These are phyloP conservation scores for Macroglossus sobrinus DNA, from an alignment of 2,113 vertebrate species.

Conservation along the genomic window DNA sequence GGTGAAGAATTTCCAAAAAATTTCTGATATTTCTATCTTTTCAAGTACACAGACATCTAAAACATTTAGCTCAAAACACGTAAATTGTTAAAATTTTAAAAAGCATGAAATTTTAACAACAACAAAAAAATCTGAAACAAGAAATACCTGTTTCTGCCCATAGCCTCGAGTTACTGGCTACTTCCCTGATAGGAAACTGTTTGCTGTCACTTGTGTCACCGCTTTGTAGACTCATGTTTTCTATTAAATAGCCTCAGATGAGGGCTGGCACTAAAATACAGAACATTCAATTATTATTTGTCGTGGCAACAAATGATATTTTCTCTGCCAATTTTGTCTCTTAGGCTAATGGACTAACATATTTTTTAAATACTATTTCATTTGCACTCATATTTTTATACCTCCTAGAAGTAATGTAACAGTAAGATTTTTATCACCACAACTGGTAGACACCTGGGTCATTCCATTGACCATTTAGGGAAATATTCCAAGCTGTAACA, in stretches of 20 bases:
- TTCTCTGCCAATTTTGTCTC: conserved; percentile 47
- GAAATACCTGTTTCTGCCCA: background rate
- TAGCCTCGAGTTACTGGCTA: background rate
- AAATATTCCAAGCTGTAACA: background rate
- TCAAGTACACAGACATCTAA: background rate
- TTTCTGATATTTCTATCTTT: background rate
- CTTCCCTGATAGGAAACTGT: background rate
- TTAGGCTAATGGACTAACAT: conserved; percentile 49
- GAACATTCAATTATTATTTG: conserved; percentile 40
- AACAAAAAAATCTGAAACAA: background rate
- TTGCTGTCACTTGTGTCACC: background rate
- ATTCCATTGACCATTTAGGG: background rate
- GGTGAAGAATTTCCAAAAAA: background rate
- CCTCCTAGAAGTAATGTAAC: conserved; percentile 39
- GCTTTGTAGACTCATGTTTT: background rate
- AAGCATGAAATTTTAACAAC: background rate
- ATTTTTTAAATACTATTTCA: conserved; percentile 64
- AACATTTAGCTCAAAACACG: background rate
- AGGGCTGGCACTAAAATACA: conserved; percentile 29
- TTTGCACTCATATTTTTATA: conserved; percentile 50
- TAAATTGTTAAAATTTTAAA: background rate
- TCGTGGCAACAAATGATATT: conserved; percentile 38
- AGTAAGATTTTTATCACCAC: conserved; percentile 60
- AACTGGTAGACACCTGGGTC: conserved; percentile 57
- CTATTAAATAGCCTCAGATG: background rate